These are phyloP conservation scores for Drosophila albomicans DNA, from an alignment of 1,140 invertebrate species.

Conservation along the genomic window DNA sequence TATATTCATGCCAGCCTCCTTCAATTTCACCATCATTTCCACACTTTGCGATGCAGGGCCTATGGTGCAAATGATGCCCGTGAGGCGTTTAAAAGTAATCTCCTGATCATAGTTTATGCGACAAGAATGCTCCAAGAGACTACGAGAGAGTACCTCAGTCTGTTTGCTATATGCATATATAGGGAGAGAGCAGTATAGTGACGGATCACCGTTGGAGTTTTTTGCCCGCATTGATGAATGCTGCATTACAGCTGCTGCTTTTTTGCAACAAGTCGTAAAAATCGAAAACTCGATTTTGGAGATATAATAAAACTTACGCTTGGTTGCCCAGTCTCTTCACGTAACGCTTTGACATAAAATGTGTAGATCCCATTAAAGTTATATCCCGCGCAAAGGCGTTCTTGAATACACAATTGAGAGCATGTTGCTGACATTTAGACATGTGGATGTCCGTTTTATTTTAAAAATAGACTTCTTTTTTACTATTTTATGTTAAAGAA, in stretches of 20 bases:
- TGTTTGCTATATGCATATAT: neutral
- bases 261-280: constrained; percentile 18
- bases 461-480: neutral
- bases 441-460: constrained; percentile 24
- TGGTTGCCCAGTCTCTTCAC: constrained; percentile 68
- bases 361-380: constrained; percentile 76
- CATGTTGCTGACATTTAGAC: constrained; percentile 12
- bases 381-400: constrained; percentile 59
- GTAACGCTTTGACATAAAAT: constrained; percentile 76
- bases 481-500: neutral
- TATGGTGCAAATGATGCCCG: constrained; percentile 94
- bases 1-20: constrained; percentile 98
- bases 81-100: constrained; percentile 87
- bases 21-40: constrained; percentile 95
- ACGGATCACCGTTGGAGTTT: neutral
- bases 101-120: constrained; percentile 7
- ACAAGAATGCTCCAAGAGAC: constrained; percentile 24
- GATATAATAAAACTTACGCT: constrained; percentile 5
- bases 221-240: neutral
- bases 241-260: neutral
- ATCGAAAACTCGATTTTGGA: constrained; percentile 1
- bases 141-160: neutral
- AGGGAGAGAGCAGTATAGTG: neutral
- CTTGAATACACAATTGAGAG: constrained; percentile 63
- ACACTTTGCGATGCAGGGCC: constrained; percentile 95